Base-by-base conservation (phyloP, 2,113 vertebrate genomes). In the Nerophis lumbriciformis region DNA sequence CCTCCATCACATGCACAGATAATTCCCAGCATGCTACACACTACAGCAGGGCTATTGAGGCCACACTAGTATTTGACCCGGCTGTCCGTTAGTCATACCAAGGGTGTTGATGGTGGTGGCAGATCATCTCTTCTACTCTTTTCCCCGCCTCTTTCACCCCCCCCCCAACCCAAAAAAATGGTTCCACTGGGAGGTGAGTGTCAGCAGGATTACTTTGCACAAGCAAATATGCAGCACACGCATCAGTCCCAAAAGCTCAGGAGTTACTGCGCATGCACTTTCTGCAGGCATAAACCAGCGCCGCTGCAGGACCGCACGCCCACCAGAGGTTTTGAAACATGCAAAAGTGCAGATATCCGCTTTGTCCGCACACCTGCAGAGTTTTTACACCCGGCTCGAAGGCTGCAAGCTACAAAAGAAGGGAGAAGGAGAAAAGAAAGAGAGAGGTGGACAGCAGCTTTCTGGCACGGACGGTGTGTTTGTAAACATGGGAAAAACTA, bases 201-300 rank as follows among this genome's bases (percentile, higher is more conserved):
- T 81, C 83, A 85, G 80, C 81, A 72, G 84, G 83, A 87, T 85
- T 87, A 87, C 70, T 53, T 61, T 70, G 71, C 76, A 77, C 69
- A 81, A 76, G 78, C 56, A 65, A 59, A 56, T 16, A 66, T 47
- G 49, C 11, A 50, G 2, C 16, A 55, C 60, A 71, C 36, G 35
- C 14, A 2, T 28, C 1, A 49, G n/a, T 55, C 28, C 28, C 16
- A 49, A 5, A 19, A 28, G 13, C 0, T 12, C 14, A 37, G 47
- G 19, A 48, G 58, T 65, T 49, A 63, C 58, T 38, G 28, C 10
- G 21, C 13, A 55, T n/a, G 16, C 48, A 48, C 42, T 16, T 28
- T 35, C 44, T 6, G 50, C 53, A 56, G 58, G 63, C 51, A 58
- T 35, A 53, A 54, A 50, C 60, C 10, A 47, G 61, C 38, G 60